phyloP scores from a whole-genome alignment of 2,797 vertebrate genomes.

The Scyliorhinus canicula region DNA sequence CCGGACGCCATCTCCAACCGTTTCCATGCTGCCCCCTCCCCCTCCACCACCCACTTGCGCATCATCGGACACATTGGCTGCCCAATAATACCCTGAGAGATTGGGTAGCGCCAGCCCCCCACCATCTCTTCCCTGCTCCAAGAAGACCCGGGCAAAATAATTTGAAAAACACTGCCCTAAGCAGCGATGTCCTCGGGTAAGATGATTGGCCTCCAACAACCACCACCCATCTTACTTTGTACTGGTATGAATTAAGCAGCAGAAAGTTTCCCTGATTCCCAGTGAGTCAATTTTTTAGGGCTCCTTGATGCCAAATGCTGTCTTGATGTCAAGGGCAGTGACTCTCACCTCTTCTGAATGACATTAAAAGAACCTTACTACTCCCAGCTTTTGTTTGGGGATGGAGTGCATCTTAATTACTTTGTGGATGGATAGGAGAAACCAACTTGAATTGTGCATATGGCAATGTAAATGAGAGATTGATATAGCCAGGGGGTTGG shows the following conservation, averaged over 20 bases:
- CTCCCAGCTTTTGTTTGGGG: neutral
- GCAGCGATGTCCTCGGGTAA: neutral
- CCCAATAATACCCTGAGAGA: no score
- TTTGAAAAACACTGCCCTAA: neutral
- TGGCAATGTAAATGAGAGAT: neutral
- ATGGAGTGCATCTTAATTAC: neutral
- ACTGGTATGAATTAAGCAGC: neutral
- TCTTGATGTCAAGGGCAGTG: neutral
- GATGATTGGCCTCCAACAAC: neutral
- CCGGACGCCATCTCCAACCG: no score
- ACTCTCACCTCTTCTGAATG: neutral
- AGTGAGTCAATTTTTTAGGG: neutral
- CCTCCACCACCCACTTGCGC: no score
- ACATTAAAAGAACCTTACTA: neutral
- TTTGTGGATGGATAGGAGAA: neutral
- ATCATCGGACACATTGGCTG: no score
- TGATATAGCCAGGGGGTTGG: neutral
- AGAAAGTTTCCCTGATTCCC: neutral
- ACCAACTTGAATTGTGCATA: neutral
- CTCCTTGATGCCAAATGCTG: neutral
- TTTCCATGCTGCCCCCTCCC: no score
- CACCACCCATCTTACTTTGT: neutral
- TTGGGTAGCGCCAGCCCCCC: no score
- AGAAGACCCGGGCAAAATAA: no score
- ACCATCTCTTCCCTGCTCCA: no score